Evolutionary conservation across 2,888 invertebrate species (phyloP).

Genomic region (Lordiphosa fenestrarum): DNA sequence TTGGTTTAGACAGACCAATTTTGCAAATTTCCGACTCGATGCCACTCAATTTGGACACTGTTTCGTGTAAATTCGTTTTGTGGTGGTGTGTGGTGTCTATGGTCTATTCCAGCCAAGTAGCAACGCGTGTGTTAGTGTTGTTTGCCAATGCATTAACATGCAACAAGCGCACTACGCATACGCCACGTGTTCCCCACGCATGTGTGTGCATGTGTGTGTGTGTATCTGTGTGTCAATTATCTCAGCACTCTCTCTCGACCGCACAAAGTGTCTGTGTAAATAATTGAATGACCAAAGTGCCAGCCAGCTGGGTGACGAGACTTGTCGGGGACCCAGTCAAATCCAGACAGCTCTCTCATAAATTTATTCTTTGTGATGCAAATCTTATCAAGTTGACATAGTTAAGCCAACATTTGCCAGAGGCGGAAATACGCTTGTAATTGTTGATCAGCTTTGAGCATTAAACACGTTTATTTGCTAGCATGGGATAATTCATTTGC

Average conservation of each 20-base stretch:
- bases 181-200: slow-evolving; percentile 50
- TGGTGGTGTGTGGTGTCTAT: slow-evolving; percentile 33
- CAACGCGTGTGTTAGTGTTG: slow-evolving; percentile 50
- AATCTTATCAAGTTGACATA: slow-evolving; percentile 65
- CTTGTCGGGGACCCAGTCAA: slow-evolving; percentile 30
- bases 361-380: slow-evolving; percentile 37
- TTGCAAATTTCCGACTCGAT: slow-evolving; percentile 58
- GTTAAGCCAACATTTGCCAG: slow-evolving; percentile 48
- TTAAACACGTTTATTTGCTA: slow-evolving; percentile 55
- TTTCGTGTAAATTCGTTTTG: slow-evolving; percentile 10
- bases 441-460: slow-evolving; percentile 49
- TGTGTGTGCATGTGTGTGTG: slow-evolving; percentile 4
- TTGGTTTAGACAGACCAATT: slow-evolving; percentile 52
- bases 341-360: slow-evolving; percentile 11
- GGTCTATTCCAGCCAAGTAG: slow-evolving; percentile 30
- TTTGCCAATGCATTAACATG: slow-evolving; percentile 73
- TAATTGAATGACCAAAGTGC: slow-evolving; percentile 67
- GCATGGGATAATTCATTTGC: slow-evolving; percentile 17
- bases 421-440: slow-evolving; percentile 66
- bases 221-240: slow-evolving; percentile 50
- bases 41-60: slow-evolving; percentile 56
- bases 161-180: slow-evolving; percentile 56
- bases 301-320: slow-evolving; percentile 42
- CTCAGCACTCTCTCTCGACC: slow-evolving; percentile 48
- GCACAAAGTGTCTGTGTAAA: slow-evolving; percentile 72